Evolutionary conservation across 2,113 vertebrate species (phyloP), one percentile per base, ranked within the genome.

Genomic region (Percopsis transmontana): DNA sequence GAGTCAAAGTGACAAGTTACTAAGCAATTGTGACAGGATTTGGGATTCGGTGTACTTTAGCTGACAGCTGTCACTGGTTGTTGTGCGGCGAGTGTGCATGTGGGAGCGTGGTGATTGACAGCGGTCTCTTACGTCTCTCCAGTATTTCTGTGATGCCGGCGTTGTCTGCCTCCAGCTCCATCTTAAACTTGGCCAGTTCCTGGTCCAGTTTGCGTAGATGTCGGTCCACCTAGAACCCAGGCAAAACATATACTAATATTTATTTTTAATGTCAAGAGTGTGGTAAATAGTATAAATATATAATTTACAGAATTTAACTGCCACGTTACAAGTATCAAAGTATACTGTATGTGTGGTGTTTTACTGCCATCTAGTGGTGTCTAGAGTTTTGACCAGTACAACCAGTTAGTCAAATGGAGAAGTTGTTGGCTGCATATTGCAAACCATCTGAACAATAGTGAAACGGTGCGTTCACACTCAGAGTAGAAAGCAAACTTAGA

Each of bases 161-260:
- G 71, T 99, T 99, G 91, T 99, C 97, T 8, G 97, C 97, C 91
- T 99, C 97, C 81, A 99, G 92, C 81, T 99, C 97, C 97, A 99
- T 99, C 93, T 99, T 99, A 82, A 99, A 99, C 83, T 99, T 99
- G 71, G 96, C 96, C 1, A 99, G 92, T 76, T 99, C 97, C 87
- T 99, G 97, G 90, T 99, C 97, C 90, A 99, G 66, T 84, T 99
- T 99, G 73, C 97, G 92, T 80, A 99, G 92, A 79, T 99, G 97
- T 61, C 97, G 94, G 79, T 99, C 97, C 90, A 99, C 97, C 97
- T 99, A 82, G 1, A 47, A 12, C 18, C 52, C 6, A 51, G 16
- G 1, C n/a, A 21, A 10, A 48, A 0, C 15, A 20, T 44, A 14
- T 45, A 12, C 12, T 10, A 16, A 45, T 16, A 45, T 3, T 12